Conservation (phyloP, 1,140 invertebrate genomes). For the Philaenus spumarius region DNA sequence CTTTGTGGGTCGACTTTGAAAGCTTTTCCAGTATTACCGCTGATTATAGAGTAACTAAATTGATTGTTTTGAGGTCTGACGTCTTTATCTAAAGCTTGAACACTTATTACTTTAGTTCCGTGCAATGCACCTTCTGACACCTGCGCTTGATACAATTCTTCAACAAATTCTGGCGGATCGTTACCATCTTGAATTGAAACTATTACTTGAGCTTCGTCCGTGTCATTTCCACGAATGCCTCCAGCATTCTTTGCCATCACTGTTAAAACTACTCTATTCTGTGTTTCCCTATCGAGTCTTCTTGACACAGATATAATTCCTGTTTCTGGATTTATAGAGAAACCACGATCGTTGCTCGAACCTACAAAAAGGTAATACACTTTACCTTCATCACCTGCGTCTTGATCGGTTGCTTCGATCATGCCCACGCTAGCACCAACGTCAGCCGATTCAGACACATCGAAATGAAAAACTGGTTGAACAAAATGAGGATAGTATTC, state of each 20-base stretch:
- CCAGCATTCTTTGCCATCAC: slow-evolving; percentile 93
- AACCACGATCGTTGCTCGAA: slow-evolving; percentile 86
- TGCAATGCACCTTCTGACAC: slow-evolving; percentile 68
- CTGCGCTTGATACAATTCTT: slow-evolving; percentile 62
- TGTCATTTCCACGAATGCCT: slow-evolving; percentile 88
- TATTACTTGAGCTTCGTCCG: slow-evolving; percentile 88
- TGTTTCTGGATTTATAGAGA: slow-evolving; percentile 76
- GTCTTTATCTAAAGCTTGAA: slow-evolving; percentile 87
- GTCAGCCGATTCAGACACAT: slow-evolving; percentile 86
- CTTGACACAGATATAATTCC: slow-evolving; percentile 78
- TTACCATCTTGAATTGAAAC: slow-evolving; percentile 93
- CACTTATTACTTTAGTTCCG: slow-evolving; percentile 67
- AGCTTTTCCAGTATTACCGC: slow-evolving; percentile 70
- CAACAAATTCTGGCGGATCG: slow-evolving; percentile 86
- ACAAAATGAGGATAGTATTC: slow-evolving; percentile 90
- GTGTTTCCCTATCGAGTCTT: slow-evolving; percentile 81
- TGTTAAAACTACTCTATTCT: slow-evolving; percentile 80
- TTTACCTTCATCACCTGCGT: slow-evolving; percentile 84
- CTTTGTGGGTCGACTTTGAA: slow-evolving; percentile 86
- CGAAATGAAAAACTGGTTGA: slow-evolving; percentile 86
- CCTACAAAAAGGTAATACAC: slow-evolving; percentile 91
- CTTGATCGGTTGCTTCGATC: slow-evolving; percentile 85
- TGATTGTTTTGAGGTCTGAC: slow-evolving; percentile 85
- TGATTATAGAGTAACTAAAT: slow-evolving; percentile 85
- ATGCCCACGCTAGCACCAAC: slow-evolving; percentile 79